Conservation (phyloP, 2,113 vertebrate species). For the Gopherus evgoodei region DNA sequence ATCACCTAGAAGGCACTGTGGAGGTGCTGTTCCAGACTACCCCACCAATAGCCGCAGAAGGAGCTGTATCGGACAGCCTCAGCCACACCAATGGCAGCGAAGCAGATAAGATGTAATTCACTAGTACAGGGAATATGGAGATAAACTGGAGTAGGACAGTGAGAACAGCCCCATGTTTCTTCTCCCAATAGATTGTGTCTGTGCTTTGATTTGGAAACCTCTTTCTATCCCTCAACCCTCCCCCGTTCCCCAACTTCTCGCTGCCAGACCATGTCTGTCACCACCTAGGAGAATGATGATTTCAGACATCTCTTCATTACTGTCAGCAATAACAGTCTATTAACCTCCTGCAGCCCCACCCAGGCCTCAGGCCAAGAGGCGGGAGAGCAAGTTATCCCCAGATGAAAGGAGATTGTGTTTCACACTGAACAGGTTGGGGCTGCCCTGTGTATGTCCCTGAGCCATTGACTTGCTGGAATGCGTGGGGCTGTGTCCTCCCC, state of each 20-base stretch:
- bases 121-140: no score
- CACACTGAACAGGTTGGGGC: slow-evolving; percentile 24
- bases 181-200: background rate
- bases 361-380: slow-evolving; percentile 3
- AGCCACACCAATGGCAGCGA: background rate
- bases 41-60: background rate
- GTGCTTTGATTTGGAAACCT: background rate
- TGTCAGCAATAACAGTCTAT: background rate
- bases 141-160: background rate
- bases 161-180: background rate
- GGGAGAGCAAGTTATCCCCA: slow-evolving; percentile 32
- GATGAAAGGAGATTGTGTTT: background rate
- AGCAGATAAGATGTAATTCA: background rate
- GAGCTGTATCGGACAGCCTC: background rate
- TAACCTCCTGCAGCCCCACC: slow-evolving; percentile 1
- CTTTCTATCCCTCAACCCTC: background rate
- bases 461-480: background rate
- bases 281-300: background rate
- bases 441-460: rapidly evolving
- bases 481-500: background rate
- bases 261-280: background rate
- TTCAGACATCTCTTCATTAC: background rate
- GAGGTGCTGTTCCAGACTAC: background rate
- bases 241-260: no score
- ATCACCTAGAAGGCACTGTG: background rate